A percentile compares a stretch with the other conserved stretches of the same genome.
Evolutionary conservation across 2,797 vertebrate species (phyloP).

Genomic region (Kryptolebias ocellatus): DNA sequence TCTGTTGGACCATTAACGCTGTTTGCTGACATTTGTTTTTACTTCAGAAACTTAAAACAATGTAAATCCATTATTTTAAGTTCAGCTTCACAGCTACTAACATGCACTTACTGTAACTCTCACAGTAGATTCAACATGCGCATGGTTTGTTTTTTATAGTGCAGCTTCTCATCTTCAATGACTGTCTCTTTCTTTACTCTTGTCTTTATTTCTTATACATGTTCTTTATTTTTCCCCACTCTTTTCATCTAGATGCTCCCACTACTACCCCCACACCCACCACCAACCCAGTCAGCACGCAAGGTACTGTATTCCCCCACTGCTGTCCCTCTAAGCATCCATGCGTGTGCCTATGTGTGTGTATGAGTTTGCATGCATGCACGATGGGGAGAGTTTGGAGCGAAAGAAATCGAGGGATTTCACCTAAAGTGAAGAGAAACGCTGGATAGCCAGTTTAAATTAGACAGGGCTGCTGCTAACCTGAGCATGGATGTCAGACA

Average conservation of each 20-base stretch:
- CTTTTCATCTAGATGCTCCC: constrained; percentile 99
- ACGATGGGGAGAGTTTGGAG: constrained; percentile 21
- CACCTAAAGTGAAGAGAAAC: constrained; percentile 52
- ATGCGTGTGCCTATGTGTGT: constrained; percentile 35
- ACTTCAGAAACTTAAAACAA: neutral
- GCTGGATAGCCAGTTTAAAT: constrained; percentile 69
- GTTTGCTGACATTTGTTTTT: constrained; percentile 5
- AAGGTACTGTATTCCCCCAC: constrained; percentile 95
- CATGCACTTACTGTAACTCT: constrained; percentile 3
- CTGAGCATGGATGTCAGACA: constrained; percentile 58
- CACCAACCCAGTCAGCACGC: constrained; percentile 87
- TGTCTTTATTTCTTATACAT: constrained; percentile 84
- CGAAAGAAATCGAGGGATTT: constrained; percentile 41
- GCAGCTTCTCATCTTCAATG: constrained; percentile 59
- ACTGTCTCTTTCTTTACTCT: constrained; percentile 83
- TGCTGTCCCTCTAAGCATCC: constrained; percentile 65
- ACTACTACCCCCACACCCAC: constrained; percentile 98
- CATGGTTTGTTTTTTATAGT: constrained; percentile 44
- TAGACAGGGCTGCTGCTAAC: constrained; percentile 74
- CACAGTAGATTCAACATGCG: constrained; percentile 29
- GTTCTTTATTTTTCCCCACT: constrained; percentile 89
- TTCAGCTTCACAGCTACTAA: constrained; percentile 12
- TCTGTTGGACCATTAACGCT: neutral
- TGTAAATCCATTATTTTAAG: constrained; percentile 14
- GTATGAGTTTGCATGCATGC: constrained; percentile 31